Evolutionary conservation across 2,797 vertebrate species (phyloP).

Genomic region (Helostoma temminkii): DNA sequence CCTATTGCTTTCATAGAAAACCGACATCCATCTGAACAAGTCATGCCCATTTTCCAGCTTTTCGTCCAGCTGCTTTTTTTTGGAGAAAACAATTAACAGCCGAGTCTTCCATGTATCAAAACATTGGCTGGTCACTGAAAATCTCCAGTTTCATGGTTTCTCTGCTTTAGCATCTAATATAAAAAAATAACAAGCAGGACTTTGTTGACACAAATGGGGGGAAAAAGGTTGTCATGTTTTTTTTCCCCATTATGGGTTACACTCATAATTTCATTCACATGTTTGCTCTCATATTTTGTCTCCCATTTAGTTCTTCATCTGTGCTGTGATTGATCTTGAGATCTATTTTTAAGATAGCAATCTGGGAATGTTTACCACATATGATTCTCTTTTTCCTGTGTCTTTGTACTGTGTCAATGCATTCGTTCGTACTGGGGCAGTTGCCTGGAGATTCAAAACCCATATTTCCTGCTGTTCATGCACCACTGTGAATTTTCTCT

Average conservation of each 20-base stretch:
- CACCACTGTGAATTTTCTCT: not conserved
- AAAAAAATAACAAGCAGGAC: slow-evolving; percentile 25
- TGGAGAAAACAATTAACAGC: slow-evolving; percentile 64
- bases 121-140: slow-evolving; percentile 50
- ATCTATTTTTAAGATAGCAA: slow-evolving; percentile 73
- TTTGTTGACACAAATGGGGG: slow-evolving; percentile 31
- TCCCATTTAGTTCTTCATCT: slow-evolving; percentile 48
- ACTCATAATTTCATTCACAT: slow-evolving; percentile 59
- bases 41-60: slow-evolving; percentile 54
- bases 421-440: slow-evolving; percentile 70
- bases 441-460: slow-evolving; percentile 71
- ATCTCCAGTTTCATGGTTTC: slow-evolving; percentile 39
- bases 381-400: slow-evolving; percentile 66
- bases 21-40: slow-evolving; percentile 40
- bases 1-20: slow-evolving; percentile 33
- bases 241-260: slow-evolving; percentile 61
- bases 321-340: slow-evolving; percentile 46
- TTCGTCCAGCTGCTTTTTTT: slow-evolving; percentile 48
- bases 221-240: slow-evolving; percentile 32
- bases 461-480: slow-evolving; percentile 15
- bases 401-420: slow-evolving; percentile 71
- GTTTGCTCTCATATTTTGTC: slow-evolving; percentile 63
- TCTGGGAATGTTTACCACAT: slow-evolving; percentile 78
- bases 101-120: slow-evolving; percentile 55
- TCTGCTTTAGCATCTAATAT: slow-evolving; percentile 28